Base-by-base conservation (phyloP, 2,888 invertebrate species). In the Allolobophora icterica region DNA sequence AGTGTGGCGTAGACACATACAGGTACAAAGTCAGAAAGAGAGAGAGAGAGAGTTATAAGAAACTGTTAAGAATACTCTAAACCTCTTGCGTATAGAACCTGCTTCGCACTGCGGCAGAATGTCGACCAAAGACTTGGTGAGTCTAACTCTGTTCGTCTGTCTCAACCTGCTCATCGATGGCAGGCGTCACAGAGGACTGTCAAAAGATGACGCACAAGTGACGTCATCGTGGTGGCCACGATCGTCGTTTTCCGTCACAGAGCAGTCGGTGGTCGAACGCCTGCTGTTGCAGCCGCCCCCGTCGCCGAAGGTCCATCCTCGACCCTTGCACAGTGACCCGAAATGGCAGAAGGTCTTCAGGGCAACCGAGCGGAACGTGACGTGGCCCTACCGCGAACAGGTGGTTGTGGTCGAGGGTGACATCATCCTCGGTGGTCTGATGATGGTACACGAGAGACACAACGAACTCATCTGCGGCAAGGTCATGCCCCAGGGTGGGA, bases 391-490 rank as follows among this genome's bases (percentile, higher is more conserved):
- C 89, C 92, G 94, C 30, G 94, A 94, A 38, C 91, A 94, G 94
- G 97, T 98, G 94, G 97, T 98, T 0, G 97, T 97, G 15, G 97
- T 98, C 89, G 97, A 98, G 94, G 98, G 98, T 0, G 97, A 98
- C 94, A 96, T 98, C 89, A 96, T 98, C 19, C 96, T 98, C 1
- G 98, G 98, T 13, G 98, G 98, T 0, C 96, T 98, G 89, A 98
- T 98, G 98, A 98, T 98, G 98, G 97, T 98, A 0, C 98, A 98
- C 95, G 98, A 98, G 94, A 96, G 98, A 40, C 94, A 94, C 90
- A 98, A 98, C 93, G 97, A 97, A 89, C 96, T 97, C 94, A 98
- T 97, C 3, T 98, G 98, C 94, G 98, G 98, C 0, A 97, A 97
- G 0, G 97, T 98, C 89, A 98, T 98, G 98, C 98, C 98, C 0